Conservation (phyloP, 2,888 invertebrate species). For the Thymelicus acteon region DNA sequence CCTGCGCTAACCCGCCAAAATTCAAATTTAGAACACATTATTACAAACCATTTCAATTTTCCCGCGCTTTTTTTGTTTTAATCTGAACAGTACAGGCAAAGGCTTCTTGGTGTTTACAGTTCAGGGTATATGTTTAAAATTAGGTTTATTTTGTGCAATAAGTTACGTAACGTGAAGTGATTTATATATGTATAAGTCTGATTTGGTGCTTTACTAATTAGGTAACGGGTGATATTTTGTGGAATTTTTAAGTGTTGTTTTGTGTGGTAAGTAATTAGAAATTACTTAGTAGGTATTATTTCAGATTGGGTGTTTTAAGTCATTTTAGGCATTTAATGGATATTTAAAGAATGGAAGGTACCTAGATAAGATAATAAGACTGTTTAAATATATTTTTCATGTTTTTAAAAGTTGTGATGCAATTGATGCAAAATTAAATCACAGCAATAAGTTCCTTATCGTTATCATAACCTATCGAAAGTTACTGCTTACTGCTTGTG, state of each 20-base stretch:
- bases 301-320: too few species aligned
- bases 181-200: slow-evolving; percentile 60
- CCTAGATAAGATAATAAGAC: too few species aligned
- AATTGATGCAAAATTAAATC: too few species aligned
- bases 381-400: too few species aligned
- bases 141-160: slow-evolving; percentile 50
- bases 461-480: too few species aligned
- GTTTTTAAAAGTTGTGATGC: too few species aligned
- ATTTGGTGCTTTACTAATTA: slow-evolving; percentile 56
- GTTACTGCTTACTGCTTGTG: too few species aligned
- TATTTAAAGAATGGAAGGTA: too few species aligned
- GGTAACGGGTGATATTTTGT: slow-evolving; percentile 17
- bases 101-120: not conserved
- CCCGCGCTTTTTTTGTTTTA: not conserved
- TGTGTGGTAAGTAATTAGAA: not conserved
- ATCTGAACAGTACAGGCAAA: not conserved
- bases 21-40: slow-evolving; percentile 50
- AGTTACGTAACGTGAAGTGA: slow-evolving; percentile 42
- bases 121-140: slow-evolving; percentile 24
- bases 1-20: slow-evolving; percentile 59
- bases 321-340: too few species aligned
- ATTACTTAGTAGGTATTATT: too few species aligned
- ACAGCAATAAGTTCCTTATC: too few species aligned
- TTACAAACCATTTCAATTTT: not conserved
- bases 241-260: not conserved